These are phyloP conservation scores for Spilarctia lutea DNA, from an alignment of 2,888 invertebrate genomes.

Conservation along the genomic window DNA sequence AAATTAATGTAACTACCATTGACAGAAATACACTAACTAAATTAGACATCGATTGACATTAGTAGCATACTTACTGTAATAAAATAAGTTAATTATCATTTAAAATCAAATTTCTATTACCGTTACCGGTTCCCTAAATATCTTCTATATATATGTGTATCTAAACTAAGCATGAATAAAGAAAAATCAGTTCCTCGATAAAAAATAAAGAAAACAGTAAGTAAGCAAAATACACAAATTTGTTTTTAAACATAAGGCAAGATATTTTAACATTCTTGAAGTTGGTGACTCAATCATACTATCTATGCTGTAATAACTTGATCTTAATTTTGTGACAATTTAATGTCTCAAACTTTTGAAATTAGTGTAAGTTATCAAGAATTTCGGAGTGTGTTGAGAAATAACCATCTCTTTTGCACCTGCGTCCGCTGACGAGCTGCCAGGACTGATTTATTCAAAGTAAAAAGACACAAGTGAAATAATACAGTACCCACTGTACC, in stretches of 20 bases:
- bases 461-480: constrained; percentile 67
- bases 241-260: neutral
- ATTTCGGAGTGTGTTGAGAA: constrained; percentile 47
- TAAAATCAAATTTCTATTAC: too few species aligned
- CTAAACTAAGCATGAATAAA: neutral
- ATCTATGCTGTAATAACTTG: neutral
- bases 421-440: constrained; percentile 75
- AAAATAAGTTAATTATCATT: neutral
- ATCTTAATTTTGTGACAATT: neutral
- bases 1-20: too few species aligned
- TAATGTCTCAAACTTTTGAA: constrained; percentile 18
- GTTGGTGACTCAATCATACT: neutral
- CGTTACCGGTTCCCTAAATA: too few species aligned
- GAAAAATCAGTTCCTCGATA: neutral
- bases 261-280: neutral
- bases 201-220: neutral
- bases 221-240: neutral
- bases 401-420: constrained; percentile 62
- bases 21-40: too few species aligned
- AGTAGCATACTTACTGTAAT: too few species aligned
- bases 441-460: constrained; percentile 77
- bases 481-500: constrained; percentile 58
- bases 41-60: neutral
- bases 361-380: constrained; percentile 46
- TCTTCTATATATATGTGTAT: too few species aligned